Percentiles rank a stretch among this genome's conserved stretches.
Conservation (phyloP, 1,140 invertebrate species). For the Bombyx mandarina region DNA sequence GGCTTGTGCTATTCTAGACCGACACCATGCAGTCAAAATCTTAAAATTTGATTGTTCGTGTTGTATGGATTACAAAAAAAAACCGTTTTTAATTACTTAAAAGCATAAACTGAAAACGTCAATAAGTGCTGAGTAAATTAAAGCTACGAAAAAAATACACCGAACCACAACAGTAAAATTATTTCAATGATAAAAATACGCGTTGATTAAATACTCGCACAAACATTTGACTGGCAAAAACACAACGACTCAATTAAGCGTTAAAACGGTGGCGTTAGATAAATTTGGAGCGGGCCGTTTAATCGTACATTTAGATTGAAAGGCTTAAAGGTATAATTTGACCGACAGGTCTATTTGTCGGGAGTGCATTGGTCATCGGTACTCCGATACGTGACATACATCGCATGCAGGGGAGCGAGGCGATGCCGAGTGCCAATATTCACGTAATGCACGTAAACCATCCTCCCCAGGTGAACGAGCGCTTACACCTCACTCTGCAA, state of each 20-base stretch:
- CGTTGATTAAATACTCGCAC: too few relatives aligned
- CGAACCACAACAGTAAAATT: too few relatives aligned
- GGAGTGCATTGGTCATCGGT: conserved; percentile 11
- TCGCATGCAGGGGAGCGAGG: conserved; percentile 6
- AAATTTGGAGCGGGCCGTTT: conserved; percentile 12
- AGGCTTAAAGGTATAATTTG: conserved; percentile 13
- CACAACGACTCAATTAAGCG: neutral
- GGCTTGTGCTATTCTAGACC: too few relatives aligned
- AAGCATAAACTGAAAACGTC: too few relatives aligned
- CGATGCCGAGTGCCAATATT: conserved; percentile 3
- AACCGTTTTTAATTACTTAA: too few relatives aligned
- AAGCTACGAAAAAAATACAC: too few relatives aligned
- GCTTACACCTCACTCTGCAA: neutral
- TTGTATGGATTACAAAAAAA: too few relatives aligned
- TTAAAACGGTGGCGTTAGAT: conserved; percentile 7
- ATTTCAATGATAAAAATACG: too few relatives aligned
- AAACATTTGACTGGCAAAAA: too few relatives aligned
- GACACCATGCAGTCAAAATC: too few relatives aligned
- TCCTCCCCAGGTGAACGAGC: neutral
- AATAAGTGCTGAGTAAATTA: too few relatives aligned
- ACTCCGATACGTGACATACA: conserved; percentile 13
- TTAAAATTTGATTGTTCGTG: too few relatives aligned
- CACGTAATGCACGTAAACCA: conserved; percentile 3
- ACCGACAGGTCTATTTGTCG: conserved; percentile 18
- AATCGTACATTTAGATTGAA: conserved; percentile 9